Evolutionary conservation across 2,797 vertebrate species (phyloP), one percentile per base, ranked within the genome.

Genomic region (Oophaga sylvatica): DNA sequence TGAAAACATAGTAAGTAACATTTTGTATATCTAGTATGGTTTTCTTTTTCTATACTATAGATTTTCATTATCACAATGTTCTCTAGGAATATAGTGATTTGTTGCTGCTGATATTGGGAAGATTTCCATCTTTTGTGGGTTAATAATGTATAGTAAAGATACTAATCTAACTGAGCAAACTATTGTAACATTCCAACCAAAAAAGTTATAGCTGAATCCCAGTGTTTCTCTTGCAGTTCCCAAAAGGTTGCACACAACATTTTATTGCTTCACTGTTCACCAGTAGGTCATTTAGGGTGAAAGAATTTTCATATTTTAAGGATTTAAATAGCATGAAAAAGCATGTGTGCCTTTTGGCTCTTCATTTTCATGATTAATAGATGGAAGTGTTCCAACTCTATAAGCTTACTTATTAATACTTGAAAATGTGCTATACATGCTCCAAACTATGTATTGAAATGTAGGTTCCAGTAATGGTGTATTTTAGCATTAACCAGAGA

Each of bases 361-460:
- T 67, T 48, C 35, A 12, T 29, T 22, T 79, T 2, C 8, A 31
- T 79, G 19, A 29, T 85, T 45, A 85, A 65, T 79, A 67, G 63
- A 26, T 85, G 26, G 76, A 68, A 79, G 35, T 8, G 45, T 57
- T 85, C 75, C 75, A 68, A 48, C 29, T 17, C 26, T 8, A 53
- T 53, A 53, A 9, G 48, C 48, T 53, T 53, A 11, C 60, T 53
- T n/a, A 60, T n/a, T 70, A 76, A 75, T 75, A 26, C 26, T 75
- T 81, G 75, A 68, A 63, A 75, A 81, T 81, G 56, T 73, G 68
- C 85, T 56, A 29, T 81, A 60, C 75, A 60, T 75, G 45, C 22
- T 60, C 67, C 59, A 29, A 56, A 17, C 77, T 35, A 31, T 79
- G 12, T 22, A 20, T 1, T 79, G 59, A 41, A 80, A 62, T 73